These are phyloP conservation scores for Setipinna tenuifilis DNA, from an alignment of 2,797 vertebrate genomes.

Conservation along the genomic window DNA sequence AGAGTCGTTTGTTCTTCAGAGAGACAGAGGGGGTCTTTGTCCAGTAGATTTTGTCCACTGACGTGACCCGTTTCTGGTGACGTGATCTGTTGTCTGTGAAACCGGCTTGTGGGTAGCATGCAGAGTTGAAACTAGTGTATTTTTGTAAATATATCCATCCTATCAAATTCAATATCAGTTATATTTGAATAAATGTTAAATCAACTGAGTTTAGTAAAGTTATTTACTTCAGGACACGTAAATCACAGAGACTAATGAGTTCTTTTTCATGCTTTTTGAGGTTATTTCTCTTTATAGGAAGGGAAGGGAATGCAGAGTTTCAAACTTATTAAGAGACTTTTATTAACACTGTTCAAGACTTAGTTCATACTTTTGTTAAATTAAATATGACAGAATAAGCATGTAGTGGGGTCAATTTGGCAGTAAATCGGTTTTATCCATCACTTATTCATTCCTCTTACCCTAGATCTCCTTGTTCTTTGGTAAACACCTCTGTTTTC, in stretches of 20 bases:
- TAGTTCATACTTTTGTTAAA: constrained; percentile 52
- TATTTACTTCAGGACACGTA: no score
- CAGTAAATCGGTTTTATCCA: constrained; percentile 50
- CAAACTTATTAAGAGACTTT: constrained; percentile 55
- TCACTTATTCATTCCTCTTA: constrained; percentile 31
- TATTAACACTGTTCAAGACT: constrained; percentile 67
- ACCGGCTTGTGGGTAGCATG: not conserved
- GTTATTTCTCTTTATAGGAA: constrained; percentile 13
- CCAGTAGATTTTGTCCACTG: not conserved
- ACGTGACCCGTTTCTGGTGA: not conserved
- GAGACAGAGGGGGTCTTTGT: constrained; percentile 21
- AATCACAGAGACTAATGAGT: no score
- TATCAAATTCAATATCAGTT: not conserved
- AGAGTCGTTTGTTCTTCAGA: constrained; percentile 14
- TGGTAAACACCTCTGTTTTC: constrained; percentile 62
- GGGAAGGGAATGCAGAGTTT: constrained; percentile 25
- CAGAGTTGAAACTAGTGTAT: not conserved
- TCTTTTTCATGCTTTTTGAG: not conserved
- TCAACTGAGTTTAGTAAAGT: no score
- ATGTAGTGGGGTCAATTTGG: constrained; percentile 51
- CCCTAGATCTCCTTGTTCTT: constrained; percentile 56
- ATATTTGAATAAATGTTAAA: not conserved
- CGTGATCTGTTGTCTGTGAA: not conserved
- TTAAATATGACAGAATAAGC: constrained; percentile 53
- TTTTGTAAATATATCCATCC: not conserved